Base-by-base conservation (phyloP, 2,888 invertebrate species). In the Hirtodrosophila duncani region DNA sequence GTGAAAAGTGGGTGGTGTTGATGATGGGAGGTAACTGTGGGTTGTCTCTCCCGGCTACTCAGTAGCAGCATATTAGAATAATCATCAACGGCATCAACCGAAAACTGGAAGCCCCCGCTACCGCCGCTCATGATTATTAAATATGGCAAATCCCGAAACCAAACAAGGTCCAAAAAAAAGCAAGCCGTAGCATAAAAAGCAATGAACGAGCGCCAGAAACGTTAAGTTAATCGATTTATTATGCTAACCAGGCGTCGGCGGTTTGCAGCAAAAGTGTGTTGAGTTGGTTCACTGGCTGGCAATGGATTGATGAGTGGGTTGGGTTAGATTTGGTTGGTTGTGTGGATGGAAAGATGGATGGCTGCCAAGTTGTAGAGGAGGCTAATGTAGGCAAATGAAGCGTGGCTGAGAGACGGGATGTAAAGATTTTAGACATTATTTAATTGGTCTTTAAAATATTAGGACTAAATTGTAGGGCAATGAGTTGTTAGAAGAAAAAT, bases 171-270 rank as follows among this genome's bases (percentile, higher is more conserved):
- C 53, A 38, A 14, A 17, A 20, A 44, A 27, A 42, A 27, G 30
- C 42, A 31, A 11, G 23, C n/a, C n/a, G n/a, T n/a, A n/a, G n/a
- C n/a, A 31, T 7, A 34, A 30, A 27, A 36, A 11, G 18, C 8
- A 26, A 46, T 9, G n/a, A n/a, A n/a, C n/a, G n/a, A 16, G 18
- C 29, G 23, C 36, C 30, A 2, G 20, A 39, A 31, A 11, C 46
- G 33, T 42, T 45, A 37, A 68, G 74, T 81, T 82, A 80, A 75
- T 75, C 75, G 75, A 75, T 75, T 82, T 82, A 75, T 82, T 75
- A 80, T 80, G 81, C 75, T 72, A 75, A 82, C 81, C 81, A 77
- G 75, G 63, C 81, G 78, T 62, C n/a, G n/a, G n/a, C n/a, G n/a
- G n/a, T n/a, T n/a, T 68, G 82, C 78, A 72, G 78, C 49, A 65